A percentile compares a stretch with the other conserved stretches of the same genome.
These are phyloP conservation scores for Nomia melanderi DNA, from an alignment of 1,140 invertebrate genomes.

Conservation along the genomic window DNA sequence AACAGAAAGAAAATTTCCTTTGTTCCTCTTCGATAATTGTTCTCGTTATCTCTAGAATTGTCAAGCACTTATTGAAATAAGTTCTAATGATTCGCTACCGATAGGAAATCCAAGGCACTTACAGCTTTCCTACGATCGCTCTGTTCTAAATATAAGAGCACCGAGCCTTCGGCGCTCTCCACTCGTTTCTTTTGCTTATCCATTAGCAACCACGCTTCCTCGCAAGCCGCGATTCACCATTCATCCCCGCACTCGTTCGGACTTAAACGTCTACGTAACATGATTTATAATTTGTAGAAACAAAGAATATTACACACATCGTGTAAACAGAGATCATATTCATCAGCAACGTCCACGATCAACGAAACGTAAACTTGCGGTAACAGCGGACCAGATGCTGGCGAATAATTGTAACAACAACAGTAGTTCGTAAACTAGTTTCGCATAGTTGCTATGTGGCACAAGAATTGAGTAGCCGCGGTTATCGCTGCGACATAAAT, in stretches of 20 bases:
- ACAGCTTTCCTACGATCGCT: not conserved
- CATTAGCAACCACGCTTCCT: not conserved
- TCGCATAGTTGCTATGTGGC: constrained; percentile 6
- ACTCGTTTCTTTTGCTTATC: not conserved
- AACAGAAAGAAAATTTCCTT: not conserved
- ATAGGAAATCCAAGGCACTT: constrained; percentile 34
- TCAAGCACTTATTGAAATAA: constrained; percentile 22
- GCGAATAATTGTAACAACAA: constrained; percentile 41
- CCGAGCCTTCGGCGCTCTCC: not conserved
- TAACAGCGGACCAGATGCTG: not conserved
- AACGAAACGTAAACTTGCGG: not conserved
- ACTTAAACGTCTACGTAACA: not conserved
- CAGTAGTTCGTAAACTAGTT: constrained; percentile 12
- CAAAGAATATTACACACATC: constrained; percentile 29
- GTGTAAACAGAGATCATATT: constrained; percentile 35
- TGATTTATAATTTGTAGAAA: constrained; percentile 6
- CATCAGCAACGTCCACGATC: not conserved
- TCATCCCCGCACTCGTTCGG: not conserved
- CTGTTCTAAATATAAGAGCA: not conserved
- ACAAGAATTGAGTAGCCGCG: constrained; percentile 8
- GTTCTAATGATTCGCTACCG: constrained; percentile 6
- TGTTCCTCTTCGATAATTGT: not conserved
- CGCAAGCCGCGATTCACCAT: not conserved
- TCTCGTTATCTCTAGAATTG: not conserved
- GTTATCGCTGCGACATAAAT: not conserved